Evolutionary conservation across 2,797 vertebrate genomes (phyloP).

Genomic region (Jordanella pulchra): DNA sequence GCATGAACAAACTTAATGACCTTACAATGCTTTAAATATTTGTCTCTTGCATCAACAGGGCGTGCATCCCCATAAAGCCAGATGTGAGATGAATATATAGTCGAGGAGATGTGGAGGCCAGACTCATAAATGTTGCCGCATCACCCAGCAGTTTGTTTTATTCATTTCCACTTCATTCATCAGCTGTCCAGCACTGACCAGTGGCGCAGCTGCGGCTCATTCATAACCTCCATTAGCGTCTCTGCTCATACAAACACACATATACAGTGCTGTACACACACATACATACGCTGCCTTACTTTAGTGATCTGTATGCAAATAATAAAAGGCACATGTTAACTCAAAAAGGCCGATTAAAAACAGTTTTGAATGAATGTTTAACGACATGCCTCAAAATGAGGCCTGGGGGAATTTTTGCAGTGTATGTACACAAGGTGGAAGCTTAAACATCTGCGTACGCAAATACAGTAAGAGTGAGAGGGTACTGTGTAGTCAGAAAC

Average conservation of each 20-base stretch:
- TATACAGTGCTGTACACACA: conserved; percentile 3
- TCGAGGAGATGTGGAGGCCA: conserved; percentile 40
- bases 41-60: conserved; percentile 71
- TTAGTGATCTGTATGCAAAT: conserved; percentile 29
- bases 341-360: conserved; percentile 5
- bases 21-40: conserved; percentile 75
- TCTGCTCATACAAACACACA: conserved; percentile 16
- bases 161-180: conserved; percentile 74
- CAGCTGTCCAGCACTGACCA: conserved; percentile 69
- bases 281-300: not conserved
- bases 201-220: conserved; percentile 74
- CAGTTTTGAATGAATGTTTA: conserved; percentile 12
- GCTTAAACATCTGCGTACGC: conserved; percentile 74
- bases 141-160: conserved; percentile 73
- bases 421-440: conserved; percentile 59
- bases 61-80: conserved; percentile 55
- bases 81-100: conserved; percentile 62
- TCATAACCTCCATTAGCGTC: conserved; percentile 55
- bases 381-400: conserved; percentile 26
- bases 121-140: conserved; percentile 38
- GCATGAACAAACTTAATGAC: conserved; percentile 57
- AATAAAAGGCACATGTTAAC: conserved; percentile 23
- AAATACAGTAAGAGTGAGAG: conserved; percentile 62
- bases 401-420: conserved; percentile 63
- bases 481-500: conserved; percentile 42